These are phyloP conservation scores for Centropus unirufus DNA, from an alignment of 2,113 vertebrate genomes.

Conservation along the genomic window DNA sequence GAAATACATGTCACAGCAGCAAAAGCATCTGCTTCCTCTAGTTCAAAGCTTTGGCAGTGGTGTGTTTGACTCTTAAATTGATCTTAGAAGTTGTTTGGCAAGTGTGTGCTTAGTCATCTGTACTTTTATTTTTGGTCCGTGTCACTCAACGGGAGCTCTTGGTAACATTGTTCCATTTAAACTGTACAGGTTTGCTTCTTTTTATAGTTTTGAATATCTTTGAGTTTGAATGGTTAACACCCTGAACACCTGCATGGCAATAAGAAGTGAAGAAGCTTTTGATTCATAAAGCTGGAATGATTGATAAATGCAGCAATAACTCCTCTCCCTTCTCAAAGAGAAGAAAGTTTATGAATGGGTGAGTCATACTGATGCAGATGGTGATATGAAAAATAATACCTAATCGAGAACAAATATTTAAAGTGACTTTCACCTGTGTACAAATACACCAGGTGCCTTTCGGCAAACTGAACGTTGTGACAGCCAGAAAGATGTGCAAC, in stretches of 20 bases:
- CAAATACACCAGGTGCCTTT: conserved; percentile 1
- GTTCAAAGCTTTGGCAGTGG: conserved; percentile 67
- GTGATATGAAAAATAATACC: conserved; percentile 2
- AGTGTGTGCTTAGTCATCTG: conserved; percentile 62
- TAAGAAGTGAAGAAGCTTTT: neutral
- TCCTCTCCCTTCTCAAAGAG: neutral
- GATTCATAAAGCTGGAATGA: neutral
- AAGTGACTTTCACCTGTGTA: conserved; percentile 5
- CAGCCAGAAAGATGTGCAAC: neutral
- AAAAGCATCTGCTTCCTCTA: conserved; percentile 72
- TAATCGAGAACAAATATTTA: conserved; percentile 17
- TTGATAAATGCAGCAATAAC: neutral
- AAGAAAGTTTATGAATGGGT: conserved; percentile 28
- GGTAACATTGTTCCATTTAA: neutral
- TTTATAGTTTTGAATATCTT: neutral
- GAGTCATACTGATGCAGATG: conserved; percentile 8
- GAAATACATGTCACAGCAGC: conserved; percentile 71
- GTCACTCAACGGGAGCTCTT: conserved; percentile 27
- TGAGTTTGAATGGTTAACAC: neutral
- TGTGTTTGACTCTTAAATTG: conserved; percentile 60
- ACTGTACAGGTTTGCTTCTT: neutral
- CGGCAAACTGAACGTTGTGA: neutral
- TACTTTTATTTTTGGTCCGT: conserved; percentile 48
- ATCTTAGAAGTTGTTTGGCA: conserved; percentile 69
- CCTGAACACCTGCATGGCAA: neutral